Evolutionary conservation across 2,888 invertebrate species (phyloP).

Genomic region (Athalia circularis): DNA sequence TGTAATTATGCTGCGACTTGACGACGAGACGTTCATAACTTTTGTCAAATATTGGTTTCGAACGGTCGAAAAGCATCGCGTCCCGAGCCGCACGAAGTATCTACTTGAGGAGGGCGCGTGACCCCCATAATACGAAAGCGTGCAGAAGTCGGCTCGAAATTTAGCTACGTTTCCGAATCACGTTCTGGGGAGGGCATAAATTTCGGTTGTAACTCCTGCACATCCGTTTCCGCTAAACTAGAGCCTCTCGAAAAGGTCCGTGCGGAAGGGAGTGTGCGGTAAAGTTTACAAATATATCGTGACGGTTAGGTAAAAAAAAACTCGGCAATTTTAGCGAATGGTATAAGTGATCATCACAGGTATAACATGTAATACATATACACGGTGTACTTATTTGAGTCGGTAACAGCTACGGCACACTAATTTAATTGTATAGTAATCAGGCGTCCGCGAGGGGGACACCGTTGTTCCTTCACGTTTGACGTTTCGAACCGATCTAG

Average conservation of each 20-base stretch:
- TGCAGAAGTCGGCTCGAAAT: slow-evolving; percentile 16
- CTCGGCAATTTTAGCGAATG: no score
- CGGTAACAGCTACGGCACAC: no score
- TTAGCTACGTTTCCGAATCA: slow-evolving; percentile 26
- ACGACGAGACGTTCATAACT: background rate
- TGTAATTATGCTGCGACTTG: no score
- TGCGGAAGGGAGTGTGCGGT: slow-evolving; percentile 17
- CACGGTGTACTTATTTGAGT: no score
- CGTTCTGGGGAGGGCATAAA: slow-evolving; percentile 16
- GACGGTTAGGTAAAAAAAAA: background rate
- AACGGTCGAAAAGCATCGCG: slow-evolving; percentile 1
- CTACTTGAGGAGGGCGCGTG: background rate
- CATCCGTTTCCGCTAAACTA: slow-evolving; percentile 22
- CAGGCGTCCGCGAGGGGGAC: no score
- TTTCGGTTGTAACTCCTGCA: slow-evolving; percentile 22
- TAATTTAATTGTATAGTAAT: no score
- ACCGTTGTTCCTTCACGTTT: no score
- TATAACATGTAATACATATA: no score
- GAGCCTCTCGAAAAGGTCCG: slow-evolving; percentile 12
- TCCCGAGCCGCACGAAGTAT: no score
- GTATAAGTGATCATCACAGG: no score
- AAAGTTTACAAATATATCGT: slow-evolving; percentile 22
- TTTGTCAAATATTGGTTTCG: background rate
- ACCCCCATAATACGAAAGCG: background rate
- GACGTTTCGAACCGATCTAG: no score